Conservation (phyloP, 2,888 invertebrate species). For the Drosophila macrospina region DNA sequence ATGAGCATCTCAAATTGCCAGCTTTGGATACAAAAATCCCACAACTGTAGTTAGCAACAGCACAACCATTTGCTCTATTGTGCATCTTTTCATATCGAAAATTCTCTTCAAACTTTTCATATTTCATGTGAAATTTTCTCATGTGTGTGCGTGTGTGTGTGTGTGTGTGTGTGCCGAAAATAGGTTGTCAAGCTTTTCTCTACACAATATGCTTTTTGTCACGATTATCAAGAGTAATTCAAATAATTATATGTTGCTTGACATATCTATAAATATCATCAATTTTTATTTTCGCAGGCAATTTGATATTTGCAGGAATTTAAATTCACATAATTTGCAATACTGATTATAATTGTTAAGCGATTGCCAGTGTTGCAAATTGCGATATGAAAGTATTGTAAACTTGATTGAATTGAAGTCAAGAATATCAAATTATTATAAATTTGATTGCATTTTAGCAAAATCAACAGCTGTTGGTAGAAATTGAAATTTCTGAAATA, state of each 20-base stretch:
- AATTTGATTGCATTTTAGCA: too few relatives aligned
- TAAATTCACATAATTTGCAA: too few relatives aligned
- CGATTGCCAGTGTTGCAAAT: too few relatives aligned
- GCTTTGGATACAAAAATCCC: slow-evolving; percentile 11
- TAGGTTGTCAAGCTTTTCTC: background rate
- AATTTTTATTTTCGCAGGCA: too few relatives aligned
- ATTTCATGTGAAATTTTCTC: background rate
- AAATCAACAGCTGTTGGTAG: too few relatives aligned
- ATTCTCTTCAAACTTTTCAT: slow-evolving; percentile 15
- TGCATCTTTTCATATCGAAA: slow-evolving; percentile 11
- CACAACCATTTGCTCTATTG: background rate
- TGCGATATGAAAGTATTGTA: too few relatives aligned
- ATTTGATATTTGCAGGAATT: too few relatives aligned
- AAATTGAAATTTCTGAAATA: too few relatives aligned
- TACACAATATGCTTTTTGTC: slow-evolving; percentile 1
- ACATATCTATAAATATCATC: background rate
- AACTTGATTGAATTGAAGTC: too few relatives aligned
- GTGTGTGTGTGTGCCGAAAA: slow-evolving; percentile 6
- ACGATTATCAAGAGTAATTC: slow-evolving; percentile 5
- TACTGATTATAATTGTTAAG: too few relatives aligned
- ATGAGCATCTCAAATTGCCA: slow-evolving; percentile 27
- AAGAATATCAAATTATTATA: too few relatives aligned
- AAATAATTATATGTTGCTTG: slow-evolving; percentile 9
- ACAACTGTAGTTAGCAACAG: background rate
- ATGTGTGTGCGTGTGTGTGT: background rate